Evolutionary conservation across 2,797 vertebrate genomes (phyloP), one percentile per base, ranked within the genome.

Genomic region (Myioborus melanocephalus): DNA sequence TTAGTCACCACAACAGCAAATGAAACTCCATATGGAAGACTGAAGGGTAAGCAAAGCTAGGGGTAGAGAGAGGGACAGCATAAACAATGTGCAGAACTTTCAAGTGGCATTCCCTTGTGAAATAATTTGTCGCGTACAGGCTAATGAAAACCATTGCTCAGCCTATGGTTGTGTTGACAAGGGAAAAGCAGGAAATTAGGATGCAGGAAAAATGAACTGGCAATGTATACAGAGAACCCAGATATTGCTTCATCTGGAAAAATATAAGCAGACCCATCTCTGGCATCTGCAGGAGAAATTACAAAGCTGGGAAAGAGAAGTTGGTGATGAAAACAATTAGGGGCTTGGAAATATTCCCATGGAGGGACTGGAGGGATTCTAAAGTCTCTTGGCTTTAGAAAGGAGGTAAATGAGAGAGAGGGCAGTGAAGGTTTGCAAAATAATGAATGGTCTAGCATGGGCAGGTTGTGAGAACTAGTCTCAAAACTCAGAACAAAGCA

Each of bases 81-180:
- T 86, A 93, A 93, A 95, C 35, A 71, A 78, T 59, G 27, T 57
- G 41, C 41, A 93, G 55, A 72, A 37, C 52, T 77, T 82, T 68
- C 64, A 79, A 73, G 47, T 76, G 83, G 52, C 66, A 32, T 82
- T 75, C 56, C 64, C 76, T 73, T 61, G 73, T 57, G 86, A 77
- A 89, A 77, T 39, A 34, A 37, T 56, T 59, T 35, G 63, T 83
- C 16, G 0, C 77, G 50, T 15, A 56, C 14, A 52, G 35, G 56
- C 70, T 93, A 95, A 95, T 81, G 83, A 92, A 94, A 95, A 93
- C 64, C 75, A 92, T 84, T 69, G 72, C 79, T 94, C 80, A 79
- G 77, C 39, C 85, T 90, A 28, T 27, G 56, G 79, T 24, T 90
- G 66, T 56, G 57, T 47, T 94, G 85, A 90, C 79, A 89, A 83